Conservation (phyloP, 2,797 vertebrate genomes). For the Phaenicophaeus curvirostris region DNA sequence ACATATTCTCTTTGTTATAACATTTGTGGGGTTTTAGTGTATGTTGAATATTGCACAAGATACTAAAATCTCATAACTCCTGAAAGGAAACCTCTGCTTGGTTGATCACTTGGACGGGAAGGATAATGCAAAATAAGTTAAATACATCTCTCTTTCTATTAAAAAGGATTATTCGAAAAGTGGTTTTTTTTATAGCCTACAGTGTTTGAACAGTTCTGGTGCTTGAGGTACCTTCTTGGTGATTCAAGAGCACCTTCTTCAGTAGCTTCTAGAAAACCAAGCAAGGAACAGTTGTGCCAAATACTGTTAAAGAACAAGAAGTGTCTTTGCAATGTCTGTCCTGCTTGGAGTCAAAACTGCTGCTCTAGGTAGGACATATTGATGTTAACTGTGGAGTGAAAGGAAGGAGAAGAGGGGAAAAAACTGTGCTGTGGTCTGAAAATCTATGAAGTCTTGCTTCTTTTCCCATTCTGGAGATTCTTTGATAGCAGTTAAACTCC, state of each 20-base stretch:
- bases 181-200: background rate
- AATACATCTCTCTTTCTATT: background rate
- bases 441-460: background rate
- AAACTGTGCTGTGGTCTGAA: background rate
- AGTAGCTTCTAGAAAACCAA: background rate
- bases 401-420: background rate
- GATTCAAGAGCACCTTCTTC: background rate
- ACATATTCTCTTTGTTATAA: background rate
- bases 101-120: background rate
- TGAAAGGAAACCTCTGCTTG: background rate
- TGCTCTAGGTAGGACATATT: background rate
- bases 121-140: background rate
- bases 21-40: background rate
- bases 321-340: background rate
- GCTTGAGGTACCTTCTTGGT: background rate
- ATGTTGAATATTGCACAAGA: background rate
- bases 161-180: background rate
- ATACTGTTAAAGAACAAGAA: background rate
- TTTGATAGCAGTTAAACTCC: background rate
- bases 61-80: background rate
- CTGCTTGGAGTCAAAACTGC: background rate
- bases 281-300: background rate
- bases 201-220: background rate
- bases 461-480: background rate
- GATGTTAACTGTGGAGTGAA: background rate